Base-by-base conservation (phyloP, 2,888 invertebrate genomes). In the Acleris laterana region DNA sequence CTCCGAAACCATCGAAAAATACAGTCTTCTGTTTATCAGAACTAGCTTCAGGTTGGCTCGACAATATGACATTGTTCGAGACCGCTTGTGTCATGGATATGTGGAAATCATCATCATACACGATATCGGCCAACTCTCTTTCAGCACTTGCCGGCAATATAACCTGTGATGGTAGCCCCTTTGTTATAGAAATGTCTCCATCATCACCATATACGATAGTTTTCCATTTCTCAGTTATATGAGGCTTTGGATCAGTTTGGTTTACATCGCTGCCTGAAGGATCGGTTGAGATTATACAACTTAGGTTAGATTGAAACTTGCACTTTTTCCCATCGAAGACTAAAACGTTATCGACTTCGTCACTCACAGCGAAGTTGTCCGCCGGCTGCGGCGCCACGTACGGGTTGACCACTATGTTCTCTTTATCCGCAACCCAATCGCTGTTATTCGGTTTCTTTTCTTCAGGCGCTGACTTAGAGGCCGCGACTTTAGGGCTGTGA, bases 241-340 rank as follows among this genome's bases (percentile, higher is more conserved):
- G 42, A 49, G 52, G 68, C 20, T 68, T 63, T 44, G 17, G 5
- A 56, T 68, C 28, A 63, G 62, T 1, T 51, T 56, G 20, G 57
- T 70, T 51, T 19, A 77, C 67, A 28, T 77, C 71, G 61, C 78
- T 77, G 7, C 70, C 58, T 1, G 78, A 57, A 0, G 58, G 42
- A 17, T 73, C 71, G 0, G 78, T 72, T 38, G 77, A 13, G 11
- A 5, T 13, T 38, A 22, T 56, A 11, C 70, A 64, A 20, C 71
- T 69, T 50, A 70, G 69, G 38, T 79, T 74, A 0, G 81, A 77
- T 71, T 90, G 84, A 38, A 89, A 58, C 13, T 81, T 85, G 32
- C 90, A 72, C 63, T 81, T 79, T 71, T 88, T 90, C 0, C 92
- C 91, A 71, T 90, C 90, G 71, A 89, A 91, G 0, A 90, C 86